Base-by-base conservation (phyloP, 2,888 invertebrate species). In the Pilophorus perplexus region DNA sequence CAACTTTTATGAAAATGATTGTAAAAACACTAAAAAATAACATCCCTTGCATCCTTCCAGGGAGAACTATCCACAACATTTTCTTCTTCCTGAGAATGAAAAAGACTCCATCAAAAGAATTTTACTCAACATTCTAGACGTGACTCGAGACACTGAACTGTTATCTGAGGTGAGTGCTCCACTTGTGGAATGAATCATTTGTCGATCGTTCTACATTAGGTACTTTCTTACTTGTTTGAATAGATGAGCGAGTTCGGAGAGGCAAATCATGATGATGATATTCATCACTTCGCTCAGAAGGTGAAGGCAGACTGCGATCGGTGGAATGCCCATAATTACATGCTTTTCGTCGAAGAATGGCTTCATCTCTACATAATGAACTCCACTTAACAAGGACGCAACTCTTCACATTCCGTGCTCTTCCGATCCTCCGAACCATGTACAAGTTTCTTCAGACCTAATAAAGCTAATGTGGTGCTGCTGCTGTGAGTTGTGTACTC, bases 311-410 rank as follows among this genome's bases (percentile, higher is more conserved):
- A 62, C 33, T 44, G 27, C 48, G 62, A 22, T 10, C 62, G 62
- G 27, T 62, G 44, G 62, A 38, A 44, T 10, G 10, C 16, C 6
- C 25, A 37, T 28, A 62, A 62, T 20, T 62, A 62, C 14, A 27
- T 46, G 44, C 28, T 62, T 8, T 62, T 62, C 16, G 62, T 62
- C 12, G 62, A 62, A 62, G 62, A 62, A 62, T 62, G 62, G 62
- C 22, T 62, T 4, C 62, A 62, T 14, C 20, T 62, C 4, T 62
- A 62, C 22, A 62, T 62, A 4, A 62, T 46, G 48, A 62, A 62
- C 22, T 46, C 46, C 10, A 46, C 46, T 3, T n/a, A n/a, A n/a
- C n/a, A n/a, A n/a, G n/a, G n/a, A n/a, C n/a, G n/a, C n/a, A n/a
- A n/a, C n/a, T n/a, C n/a, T n/a, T n/a, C n/a, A n/a, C n/a, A n/a